Percentiles rank a stretch among this genome's conserved stretches.
Evolutionary conservation across 1,140 invertebrate genomes (phyloP).

Genomic region (Temnothorax nylanderi): DNA sequence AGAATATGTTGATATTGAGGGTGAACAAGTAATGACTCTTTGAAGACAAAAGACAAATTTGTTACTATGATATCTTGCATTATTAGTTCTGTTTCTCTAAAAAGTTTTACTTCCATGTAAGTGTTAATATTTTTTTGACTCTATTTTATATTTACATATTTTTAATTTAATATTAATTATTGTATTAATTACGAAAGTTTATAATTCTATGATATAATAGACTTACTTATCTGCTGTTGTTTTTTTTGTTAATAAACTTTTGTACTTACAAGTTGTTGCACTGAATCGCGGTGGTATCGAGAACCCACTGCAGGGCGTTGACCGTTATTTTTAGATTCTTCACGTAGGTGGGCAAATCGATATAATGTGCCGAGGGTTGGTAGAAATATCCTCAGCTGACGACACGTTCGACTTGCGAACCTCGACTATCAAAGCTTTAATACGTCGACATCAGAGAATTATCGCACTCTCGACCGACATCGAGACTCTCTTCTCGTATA

Average conservation of each 20-base stretch:
- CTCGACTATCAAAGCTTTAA: conserved; percentile 20
- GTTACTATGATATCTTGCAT: too few relatives aligned
- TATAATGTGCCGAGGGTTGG: conserved; percentile 47
- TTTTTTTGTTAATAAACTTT: background rate
- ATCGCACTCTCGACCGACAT: conserved; percentile 41
- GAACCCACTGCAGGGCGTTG: conserved; percentile 37
- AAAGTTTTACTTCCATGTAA: too few relatives aligned
- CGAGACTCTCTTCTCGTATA: conserved; percentile 52
- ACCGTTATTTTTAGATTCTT: conserved; percentile 63
- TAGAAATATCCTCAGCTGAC: conserved; percentile 46
- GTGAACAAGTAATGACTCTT: too few relatives aligned
- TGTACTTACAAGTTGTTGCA: conserved; percentile 1
- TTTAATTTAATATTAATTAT: conserved; percentile 1
- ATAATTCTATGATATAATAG: background rate
- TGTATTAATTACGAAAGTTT: background rate
- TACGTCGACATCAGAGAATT: conserved; percentile 55
- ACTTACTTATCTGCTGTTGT: background rate
- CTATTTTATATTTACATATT: background rate
- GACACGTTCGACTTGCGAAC: background rate
- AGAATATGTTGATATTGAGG: too few relatives aligned
- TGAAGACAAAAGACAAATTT: too few relatives aligned
- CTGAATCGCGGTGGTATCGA: background rate
- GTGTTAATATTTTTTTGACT: background rate
- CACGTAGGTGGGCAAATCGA: conserved; percentile 60
- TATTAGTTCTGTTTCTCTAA: too few relatives aligned